Conservation (phyloP, 2,888 invertebrate species). For the Fragum fragum region DNA sequence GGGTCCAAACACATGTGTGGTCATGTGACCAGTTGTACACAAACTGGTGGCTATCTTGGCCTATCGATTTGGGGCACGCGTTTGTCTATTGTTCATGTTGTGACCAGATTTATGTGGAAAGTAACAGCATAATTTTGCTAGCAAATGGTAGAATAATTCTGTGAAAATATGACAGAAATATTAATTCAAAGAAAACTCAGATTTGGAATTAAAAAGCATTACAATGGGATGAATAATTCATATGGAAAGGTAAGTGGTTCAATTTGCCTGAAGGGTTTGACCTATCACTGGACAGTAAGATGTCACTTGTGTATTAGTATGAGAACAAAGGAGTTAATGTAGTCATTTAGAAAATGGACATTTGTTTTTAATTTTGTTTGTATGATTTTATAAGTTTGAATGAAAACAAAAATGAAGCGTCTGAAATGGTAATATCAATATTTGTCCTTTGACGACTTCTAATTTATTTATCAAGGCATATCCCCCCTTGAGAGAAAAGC, state of each 20-base stretch:
- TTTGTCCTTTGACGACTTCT: too few species aligned
- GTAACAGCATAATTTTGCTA: background rate
- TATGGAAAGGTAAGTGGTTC: constrained; percentile 45
- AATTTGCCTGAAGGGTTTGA: background rate
- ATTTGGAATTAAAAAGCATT: constrained; percentile 57
- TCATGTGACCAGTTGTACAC: constrained; percentile 59
- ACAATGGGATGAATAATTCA: constrained; percentile 37
- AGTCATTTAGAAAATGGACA: too few species aligned
- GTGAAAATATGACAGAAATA: constrained; percentile 64
- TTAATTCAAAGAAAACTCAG: constrained; percentile 59
- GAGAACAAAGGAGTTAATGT: background rate
- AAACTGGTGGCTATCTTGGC: constrained; percentile 19
- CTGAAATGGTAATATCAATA: too few species aligned
- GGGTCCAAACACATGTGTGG: constrained; percentile 35
- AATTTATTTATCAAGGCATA: too few species aligned
- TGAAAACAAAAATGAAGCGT: too few species aligned
- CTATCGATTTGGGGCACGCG: constrained; percentile 42
- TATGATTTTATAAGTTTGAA: too few species aligned
- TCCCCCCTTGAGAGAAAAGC: too few species aligned
- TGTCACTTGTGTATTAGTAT: background rate
- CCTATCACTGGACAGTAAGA: background rate
- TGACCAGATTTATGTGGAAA: constrained; percentile 40
- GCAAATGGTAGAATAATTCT: background rate
- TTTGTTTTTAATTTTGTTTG: too few species aligned
- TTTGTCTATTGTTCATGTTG: constrained; percentile 59